These are phyloP conservation scores for Pocillopora meandrina DNA, from an alignment of 92 coral and sea anemone genomes.

Conservation along the genomic window DNA sequence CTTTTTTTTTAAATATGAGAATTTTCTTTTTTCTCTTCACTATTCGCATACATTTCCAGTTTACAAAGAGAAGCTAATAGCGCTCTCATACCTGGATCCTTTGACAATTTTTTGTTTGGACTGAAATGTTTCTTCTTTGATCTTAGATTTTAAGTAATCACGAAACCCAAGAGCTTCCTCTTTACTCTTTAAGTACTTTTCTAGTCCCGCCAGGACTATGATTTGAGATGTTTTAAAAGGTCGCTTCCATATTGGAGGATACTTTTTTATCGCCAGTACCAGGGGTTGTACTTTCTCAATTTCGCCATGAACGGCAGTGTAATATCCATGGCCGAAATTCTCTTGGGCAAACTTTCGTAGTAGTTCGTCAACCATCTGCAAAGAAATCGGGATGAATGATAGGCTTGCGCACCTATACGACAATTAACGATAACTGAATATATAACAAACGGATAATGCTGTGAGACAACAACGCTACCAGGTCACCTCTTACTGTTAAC, in stretches of 20 bases:
- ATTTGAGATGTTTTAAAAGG: background rate
- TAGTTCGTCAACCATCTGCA: slow-evolving; percentile 2
- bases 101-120: background rate
- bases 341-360: background rate
- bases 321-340: slow-evolving; percentile 13
- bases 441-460: too few relatives aligned
- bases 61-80: background rate
- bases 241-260: background rate
- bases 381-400: background rate
- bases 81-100: background rate
- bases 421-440: too few relatives aligned
- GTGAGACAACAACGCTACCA: too few relatives aligned
- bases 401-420: too few relatives aligned
- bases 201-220: background rate
- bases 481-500: too few relatives aligned
- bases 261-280: background rate
- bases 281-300: slow-evolving; percentile 2
- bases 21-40: too few relatives aligned
- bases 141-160: background rate
- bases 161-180: background rate
- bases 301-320: slow-evolving; percentile 5
- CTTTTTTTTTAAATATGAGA: too few relatives aligned
- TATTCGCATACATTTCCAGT: too few relatives aligned
- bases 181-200: background rate
- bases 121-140: background rate